Percentiles rank a stretch among this genome's conserved stretches.
Conservation (phyloP, 2,113 vertebrate species). For the Channa maculata region DNA sequence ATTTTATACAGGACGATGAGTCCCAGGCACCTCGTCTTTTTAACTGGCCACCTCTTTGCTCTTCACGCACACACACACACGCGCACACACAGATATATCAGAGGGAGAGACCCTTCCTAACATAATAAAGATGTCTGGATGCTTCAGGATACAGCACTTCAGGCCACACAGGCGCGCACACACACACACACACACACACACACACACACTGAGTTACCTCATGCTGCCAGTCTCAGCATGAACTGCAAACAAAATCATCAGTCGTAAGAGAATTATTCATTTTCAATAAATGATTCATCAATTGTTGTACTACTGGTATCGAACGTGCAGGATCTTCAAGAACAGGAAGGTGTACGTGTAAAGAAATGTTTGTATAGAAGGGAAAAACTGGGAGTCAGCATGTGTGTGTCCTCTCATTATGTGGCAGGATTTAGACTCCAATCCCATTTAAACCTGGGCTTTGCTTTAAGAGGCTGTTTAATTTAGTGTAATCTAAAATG, state of each 20-base stretch:
- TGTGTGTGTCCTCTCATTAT: conserved; percentile 22
- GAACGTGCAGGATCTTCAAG: too few relatives aligned
- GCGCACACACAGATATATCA: conserved; percentile 19
- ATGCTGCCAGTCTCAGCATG: not conserved
- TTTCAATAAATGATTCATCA: too few relatives aligned
- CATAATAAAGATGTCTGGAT: conserved; percentile 25
- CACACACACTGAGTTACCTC: not conserved
- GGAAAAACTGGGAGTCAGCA: not conserved
- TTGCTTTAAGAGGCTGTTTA: conserved; percentile 22
- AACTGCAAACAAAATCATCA: not conserved
- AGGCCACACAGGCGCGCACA: not conserved
- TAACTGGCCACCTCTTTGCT: conserved; percentile 13
- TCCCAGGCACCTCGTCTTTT: conserved; percentile 38
- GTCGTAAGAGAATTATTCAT: too few relatives aligned
- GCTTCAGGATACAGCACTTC: not conserved
- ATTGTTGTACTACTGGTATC: too few relatives aligned
- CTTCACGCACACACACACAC: conserved; percentile 2
- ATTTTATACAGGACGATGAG: conserved; percentile 35
- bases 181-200: not conserved
- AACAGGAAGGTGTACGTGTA: too few relatives aligned
- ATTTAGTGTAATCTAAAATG: conserved; percentile 44
- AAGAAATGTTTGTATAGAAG: not conserved
- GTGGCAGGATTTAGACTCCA: conserved; percentile 30
- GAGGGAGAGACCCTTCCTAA: not conserved
- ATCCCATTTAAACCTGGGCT: conserved; percentile 39